Evolutionary conservation across 2,888 invertebrate genomes (phyloP).

Genomic region (Ctenicera cuprea): DNA sequence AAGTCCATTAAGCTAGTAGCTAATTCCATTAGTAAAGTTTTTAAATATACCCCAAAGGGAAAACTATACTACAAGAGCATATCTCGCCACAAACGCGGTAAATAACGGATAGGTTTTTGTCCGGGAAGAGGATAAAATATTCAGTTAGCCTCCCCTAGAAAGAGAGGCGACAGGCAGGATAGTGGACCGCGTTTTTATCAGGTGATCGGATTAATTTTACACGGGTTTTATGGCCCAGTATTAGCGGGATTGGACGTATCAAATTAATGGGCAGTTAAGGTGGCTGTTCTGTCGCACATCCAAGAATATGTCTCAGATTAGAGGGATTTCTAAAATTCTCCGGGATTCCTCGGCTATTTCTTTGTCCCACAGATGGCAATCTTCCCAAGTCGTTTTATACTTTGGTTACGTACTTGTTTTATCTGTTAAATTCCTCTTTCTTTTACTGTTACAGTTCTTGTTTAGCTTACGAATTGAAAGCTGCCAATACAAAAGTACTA

Average conservation of each 20-base stretch:
- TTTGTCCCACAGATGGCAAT: constrained; percentile 36
- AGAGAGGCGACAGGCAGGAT: constrained; percentile 17
- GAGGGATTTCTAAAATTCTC: constrained; percentile 42
- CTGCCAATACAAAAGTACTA: too few relatives aligned
- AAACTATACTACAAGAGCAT: neutral
- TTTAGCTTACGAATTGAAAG: too few relatives aligned
- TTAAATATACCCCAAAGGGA: neutral
- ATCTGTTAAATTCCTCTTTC: neutral
- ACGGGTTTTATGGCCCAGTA: constrained; percentile 50
- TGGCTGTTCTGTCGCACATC: constrained; percentile 45
- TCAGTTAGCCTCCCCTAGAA: constrained; percentile 17
- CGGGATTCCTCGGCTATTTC: constrained; percentile 16
- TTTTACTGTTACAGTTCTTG: neutral
- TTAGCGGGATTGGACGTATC: constrained; percentile 54
- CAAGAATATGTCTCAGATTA: constrained; percentile 47
- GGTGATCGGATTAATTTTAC: constrained; percentile 54
- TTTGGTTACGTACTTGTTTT: neutral
- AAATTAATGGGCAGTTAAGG: constrained; percentile 57
- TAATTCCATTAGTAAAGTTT: too few relatives aligned
- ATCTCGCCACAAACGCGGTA: neutral
- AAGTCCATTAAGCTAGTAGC: too few relatives aligned
- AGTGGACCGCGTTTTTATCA: constrained; percentile 51
- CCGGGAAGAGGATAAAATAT: constrained; percentile 23
- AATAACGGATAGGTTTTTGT: neutral
- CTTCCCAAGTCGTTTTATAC: constrained; percentile 3